Conservation (phyloP, 2,888 invertebrate genomes). For the Hirtodrosophila alboralis region DNA sequence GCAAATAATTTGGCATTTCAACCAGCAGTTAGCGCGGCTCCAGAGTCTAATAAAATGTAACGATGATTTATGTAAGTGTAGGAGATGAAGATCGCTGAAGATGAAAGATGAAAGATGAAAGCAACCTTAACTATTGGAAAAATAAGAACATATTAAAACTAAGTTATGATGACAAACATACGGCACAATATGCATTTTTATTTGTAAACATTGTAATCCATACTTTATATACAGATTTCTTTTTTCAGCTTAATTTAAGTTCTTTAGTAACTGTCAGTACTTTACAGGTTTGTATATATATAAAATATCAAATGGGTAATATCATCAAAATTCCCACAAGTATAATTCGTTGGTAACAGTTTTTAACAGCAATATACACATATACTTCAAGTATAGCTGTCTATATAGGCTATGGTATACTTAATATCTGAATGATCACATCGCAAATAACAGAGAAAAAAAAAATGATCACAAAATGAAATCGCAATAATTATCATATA, state of each 20-base stretch:
- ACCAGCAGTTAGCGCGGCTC: slow-evolving; percentile 54
- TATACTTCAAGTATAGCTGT: slow-evolving; percentile 15
- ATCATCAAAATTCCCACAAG: slow-evolving; percentile 24
- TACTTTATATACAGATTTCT: slow-evolving; percentile 28
- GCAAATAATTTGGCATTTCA: slow-evolving; percentile 52
- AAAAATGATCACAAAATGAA: slow-evolving; percentile 53
- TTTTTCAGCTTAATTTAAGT: slow-evolving; percentile 18
- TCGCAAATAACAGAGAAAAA: slow-evolving; percentile 49
- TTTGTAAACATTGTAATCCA: slow-evolving; percentile 26
- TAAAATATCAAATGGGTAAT: slow-evolving; percentile 59
- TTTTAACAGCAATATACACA: slow-evolving; percentile 43
- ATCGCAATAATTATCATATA: slow-evolving; percentile 22
- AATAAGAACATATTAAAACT: slow-evolving; percentile 60
- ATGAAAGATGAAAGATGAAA: no score
- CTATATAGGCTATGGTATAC: slow-evolving; percentile 15
- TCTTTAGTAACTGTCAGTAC: slow-evolving; percentile 48
- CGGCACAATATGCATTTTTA: slow-evolving; percentile 45
- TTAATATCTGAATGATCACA: slow-evolving; percentile 35
- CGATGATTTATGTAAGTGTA: slow-evolving; percentile 34
- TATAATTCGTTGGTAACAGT: slow-evolving; percentile 66
- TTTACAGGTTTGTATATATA: slow-evolving; percentile 47
- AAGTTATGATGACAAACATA: slow-evolving; percentile 65
- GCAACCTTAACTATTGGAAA: slow-evolving; percentile 73
- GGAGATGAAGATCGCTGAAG: slow-evolving; percentile 37
- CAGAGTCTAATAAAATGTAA: slow-evolving; percentile 68